Percentiles rank a stretch among this genome's conserved stretches.
phyloP scores from a whole-genome alignment of 2,113 vertebrate genomes.

The Kobus ellipsiprymnus region DNA sequence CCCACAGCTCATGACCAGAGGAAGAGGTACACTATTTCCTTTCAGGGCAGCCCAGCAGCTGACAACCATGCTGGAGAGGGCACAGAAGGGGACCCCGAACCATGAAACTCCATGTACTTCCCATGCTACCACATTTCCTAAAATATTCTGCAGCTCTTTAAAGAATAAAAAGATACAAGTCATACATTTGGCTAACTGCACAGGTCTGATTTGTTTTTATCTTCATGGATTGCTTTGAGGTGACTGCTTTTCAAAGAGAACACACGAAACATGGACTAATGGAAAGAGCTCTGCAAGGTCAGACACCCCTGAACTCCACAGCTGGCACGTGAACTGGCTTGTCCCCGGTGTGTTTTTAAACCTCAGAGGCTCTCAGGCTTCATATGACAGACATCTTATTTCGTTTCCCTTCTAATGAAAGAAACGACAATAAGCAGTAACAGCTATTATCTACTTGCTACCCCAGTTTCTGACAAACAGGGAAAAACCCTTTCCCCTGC shows the following conservation, averaged over 20 bases:
- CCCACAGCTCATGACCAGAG: neutral
- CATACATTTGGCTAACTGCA: neutral
- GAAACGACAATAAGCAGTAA: neutral
- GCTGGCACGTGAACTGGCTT: neutral
- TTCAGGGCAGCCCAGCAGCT: fast-evolving
- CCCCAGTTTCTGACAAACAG: neutral
- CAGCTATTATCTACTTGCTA: neutral
- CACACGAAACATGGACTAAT: neutral
- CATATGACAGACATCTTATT: neutral
- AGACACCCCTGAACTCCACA: neutral
- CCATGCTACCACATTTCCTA: neutral
- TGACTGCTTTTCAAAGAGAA: neutral
- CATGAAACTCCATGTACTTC: neutral
- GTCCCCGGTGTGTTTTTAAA: neutral
- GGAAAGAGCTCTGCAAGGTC: neutral
- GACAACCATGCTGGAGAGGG: neutral
- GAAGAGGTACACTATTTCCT: neutral
- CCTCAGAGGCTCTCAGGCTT: neutral
- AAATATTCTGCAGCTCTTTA: neutral
- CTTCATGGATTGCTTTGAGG: neutral
- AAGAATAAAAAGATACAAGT: neutral
- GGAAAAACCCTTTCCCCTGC: neutral
- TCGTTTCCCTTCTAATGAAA: neutral
- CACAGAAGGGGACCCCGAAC: neutral
- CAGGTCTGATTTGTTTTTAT: neutral